Conservation (phyloP, 2,113 vertebrate species). For the Ictalurus punctatus region DNA sequence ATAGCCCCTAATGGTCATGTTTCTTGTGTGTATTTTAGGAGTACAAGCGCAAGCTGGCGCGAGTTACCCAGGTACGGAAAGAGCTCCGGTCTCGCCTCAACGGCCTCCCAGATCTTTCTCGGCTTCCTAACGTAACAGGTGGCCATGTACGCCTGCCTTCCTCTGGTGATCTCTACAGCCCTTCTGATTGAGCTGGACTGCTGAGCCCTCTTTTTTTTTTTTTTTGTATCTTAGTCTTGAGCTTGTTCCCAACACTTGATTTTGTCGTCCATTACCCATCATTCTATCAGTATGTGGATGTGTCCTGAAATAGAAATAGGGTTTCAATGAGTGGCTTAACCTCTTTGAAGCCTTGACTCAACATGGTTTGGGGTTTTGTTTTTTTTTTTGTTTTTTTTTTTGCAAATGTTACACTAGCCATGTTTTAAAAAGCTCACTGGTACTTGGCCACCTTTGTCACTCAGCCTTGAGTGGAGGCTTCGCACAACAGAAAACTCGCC, state of each 20-base stretch:
- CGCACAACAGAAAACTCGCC: neutral
- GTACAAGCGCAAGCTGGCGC: slow-evolving; percentile 93
- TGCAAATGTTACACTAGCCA: slow-evolving; percentile 7
- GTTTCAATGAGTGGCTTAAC: neutral
- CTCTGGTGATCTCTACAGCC: slow-evolving; percentile 85
- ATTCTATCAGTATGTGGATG: slow-evolving; percentile 37
- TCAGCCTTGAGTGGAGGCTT: slow-evolving; percentile 11
- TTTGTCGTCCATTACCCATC: slow-evolving; percentile 38
- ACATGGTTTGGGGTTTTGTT: neutral
- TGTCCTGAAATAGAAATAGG: slow-evolving; percentile 9
- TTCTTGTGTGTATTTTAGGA: slow-evolving; percentile 79
- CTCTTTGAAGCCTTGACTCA: neutral
- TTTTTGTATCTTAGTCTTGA: neutral
- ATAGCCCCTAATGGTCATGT: neutral
- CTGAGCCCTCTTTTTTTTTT: slow-evolving; percentile 40
- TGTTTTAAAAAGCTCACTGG: slow-evolving; percentile 23
- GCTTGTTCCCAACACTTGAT: slow-evolving; percentile 34
- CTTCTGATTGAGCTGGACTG: slow-evolving; percentile 76
- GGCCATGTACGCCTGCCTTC: slow-evolving; percentile 82
- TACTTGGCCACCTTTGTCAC: neutral
- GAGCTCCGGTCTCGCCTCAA: slow-evolving; percentile 92
- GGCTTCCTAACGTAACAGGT: slow-evolving; percentile 85
- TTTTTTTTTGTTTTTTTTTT: neutral
- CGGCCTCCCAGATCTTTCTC: slow-evolving; percentile 87
- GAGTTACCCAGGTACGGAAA: slow-evolving; percentile 93